phyloP scores from a whole-genome alignment of 2,113 vertebrate genomes.

The Catharus bicknelli region DNA sequence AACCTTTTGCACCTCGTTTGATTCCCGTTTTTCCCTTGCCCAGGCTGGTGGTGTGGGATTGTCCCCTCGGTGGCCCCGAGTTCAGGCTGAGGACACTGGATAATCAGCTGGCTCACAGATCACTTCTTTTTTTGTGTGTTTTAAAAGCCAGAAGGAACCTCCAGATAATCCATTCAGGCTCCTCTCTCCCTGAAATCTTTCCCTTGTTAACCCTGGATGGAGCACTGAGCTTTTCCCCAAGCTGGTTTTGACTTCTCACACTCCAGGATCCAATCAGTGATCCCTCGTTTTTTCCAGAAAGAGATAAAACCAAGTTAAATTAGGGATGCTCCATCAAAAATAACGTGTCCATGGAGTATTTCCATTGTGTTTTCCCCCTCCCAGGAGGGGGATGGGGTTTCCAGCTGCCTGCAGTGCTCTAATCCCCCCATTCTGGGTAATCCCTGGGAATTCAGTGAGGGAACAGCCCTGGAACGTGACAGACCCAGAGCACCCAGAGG shows the following conservation, averaged over 20 bases:
- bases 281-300: neutral
- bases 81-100: neutral
- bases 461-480: neutral
- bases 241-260: neutral
- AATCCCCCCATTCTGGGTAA: neutral
- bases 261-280: neutral
- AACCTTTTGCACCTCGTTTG: neutral
- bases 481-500: neutral
- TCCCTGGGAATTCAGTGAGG: neutral
- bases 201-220: neutral
- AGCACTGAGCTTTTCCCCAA: neutral
- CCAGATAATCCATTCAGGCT: neutral
- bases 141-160: neutral
- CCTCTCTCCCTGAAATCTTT: neutral
- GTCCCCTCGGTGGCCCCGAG: neutral
- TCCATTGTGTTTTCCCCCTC: neutral
- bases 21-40: neutral
- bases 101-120: neutral
- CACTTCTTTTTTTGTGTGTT: neutral
- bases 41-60: neutral
- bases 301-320: neutral
- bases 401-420: neutral
- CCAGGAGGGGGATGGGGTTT: neutral
- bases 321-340: neutral
- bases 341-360: fast-evolving